A percentile compares a stretch with the other conserved stretches of the same genome.
Conservation (phyloP, 2,113 vertebrate genomes). For the Antechinus stuartii region DNA sequence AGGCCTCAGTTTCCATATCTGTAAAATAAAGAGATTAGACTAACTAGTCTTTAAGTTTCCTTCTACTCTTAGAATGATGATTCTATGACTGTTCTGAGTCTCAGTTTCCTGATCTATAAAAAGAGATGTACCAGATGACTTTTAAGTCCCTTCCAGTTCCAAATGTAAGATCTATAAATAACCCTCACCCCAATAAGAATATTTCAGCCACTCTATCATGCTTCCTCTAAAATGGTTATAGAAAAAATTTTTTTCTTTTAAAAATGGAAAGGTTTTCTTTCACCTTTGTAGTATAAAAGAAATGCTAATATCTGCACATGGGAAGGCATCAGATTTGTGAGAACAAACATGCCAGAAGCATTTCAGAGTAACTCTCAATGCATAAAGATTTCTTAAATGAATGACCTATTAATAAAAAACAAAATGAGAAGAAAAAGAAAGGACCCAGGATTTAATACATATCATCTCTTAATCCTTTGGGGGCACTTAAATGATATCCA, state of each 20-base stretch:
- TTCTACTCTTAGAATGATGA: neutral
- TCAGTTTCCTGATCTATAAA: neutral
- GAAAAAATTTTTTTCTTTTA: neutral
- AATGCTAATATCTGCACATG: neutral
- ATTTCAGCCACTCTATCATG: neutral
- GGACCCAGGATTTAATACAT: constrained; percentile 27
- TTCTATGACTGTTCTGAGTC: too few species aligned
- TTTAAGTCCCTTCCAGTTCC: neutral
- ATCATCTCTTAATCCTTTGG: neutral
- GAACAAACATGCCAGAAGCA: neutral
- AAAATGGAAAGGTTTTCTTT: neutral
- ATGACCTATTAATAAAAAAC: constrained; percentile 48
- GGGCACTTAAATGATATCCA: constrained; percentile 4
- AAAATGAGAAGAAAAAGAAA: neutral
- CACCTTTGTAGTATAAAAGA: neutral
- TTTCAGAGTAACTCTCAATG: neutral
- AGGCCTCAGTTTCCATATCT: neutral
- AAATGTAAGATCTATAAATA: neutral
- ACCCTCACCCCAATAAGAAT: neutral
- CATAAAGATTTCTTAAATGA: neutral
- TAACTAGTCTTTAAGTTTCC: neutral
- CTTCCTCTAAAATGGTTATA: neutral
- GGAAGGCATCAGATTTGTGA: neutral
- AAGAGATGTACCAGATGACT: neutral
- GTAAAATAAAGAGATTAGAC: neutral